A percentile compares a stretch with the other conserved stretches of the same genome.
Conservation (phyloP, 2,888 invertebrate species). For the Aspidiotus rigidus region DNA sequence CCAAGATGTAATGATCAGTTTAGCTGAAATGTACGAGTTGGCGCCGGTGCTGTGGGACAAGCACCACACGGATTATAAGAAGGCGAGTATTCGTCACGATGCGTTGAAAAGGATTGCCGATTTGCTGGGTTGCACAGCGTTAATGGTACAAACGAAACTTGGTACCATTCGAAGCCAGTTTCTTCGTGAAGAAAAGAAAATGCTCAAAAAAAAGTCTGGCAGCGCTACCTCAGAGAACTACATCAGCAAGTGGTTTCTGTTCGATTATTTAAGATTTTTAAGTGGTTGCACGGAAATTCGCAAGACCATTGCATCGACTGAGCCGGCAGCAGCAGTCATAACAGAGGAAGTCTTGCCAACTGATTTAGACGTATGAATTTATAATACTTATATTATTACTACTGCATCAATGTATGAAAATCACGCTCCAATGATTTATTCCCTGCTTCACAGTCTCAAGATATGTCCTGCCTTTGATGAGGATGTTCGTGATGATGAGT, state of each 20-base stretch:
- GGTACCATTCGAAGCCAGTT: neutral
- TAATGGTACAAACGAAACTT: neutral
- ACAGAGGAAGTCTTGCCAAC: neutral
- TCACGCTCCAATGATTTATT: no score
- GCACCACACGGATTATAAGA: neutral
- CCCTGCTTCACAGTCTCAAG: no score
- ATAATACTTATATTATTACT: no score
- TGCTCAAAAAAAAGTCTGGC: neutral
- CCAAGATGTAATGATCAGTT: neutral
- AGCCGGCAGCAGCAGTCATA: neutral
- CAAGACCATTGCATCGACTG: neutral
- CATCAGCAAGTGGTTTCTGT: neutral
- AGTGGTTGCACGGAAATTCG: conserved; percentile 3
- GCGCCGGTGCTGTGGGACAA: neutral
- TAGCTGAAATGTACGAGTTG: neutral
- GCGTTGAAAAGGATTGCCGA: neutral
- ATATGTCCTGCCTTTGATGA: no score
- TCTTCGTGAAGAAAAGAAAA: neutral
- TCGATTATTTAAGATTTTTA: neutral
- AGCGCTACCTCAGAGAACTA: neutral
- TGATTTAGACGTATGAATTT: no score
- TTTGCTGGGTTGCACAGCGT: neutral
- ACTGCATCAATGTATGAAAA: no score
- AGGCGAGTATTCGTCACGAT: neutral
- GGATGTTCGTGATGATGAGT: no score